Evolutionary conservation across 2,797 vertebrate species (phyloP).

Genomic region (Chelmon rostratus): DNA sequence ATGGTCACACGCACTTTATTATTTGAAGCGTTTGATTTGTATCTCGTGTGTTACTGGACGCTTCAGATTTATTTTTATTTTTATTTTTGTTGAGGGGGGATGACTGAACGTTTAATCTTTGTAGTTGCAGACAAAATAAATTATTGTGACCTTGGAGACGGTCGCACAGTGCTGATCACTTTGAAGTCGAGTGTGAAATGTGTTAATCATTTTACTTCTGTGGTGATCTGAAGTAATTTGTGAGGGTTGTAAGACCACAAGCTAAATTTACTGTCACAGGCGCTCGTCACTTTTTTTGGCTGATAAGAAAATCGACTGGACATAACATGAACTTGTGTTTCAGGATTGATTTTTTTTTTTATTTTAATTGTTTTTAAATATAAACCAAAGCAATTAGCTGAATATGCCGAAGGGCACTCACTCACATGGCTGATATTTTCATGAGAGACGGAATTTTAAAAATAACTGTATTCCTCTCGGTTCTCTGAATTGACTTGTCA

Average conservation of each 20-base stretch:
- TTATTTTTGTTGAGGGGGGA: too few species aligned
- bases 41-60: neutral
- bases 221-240: conserved; percentile 77
- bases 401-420: neutral
- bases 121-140: conserved; percentile 86
- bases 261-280: conserved; percentile 25
- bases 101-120: conserved; percentile 88
- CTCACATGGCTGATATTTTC: neutral
- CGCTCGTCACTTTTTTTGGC: conserved; percentile 9
- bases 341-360: neutral
- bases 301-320: conserved; percentile 16
- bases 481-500: conserved; percentile 77
- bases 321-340: neutral
- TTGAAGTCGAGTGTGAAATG: conserved; percentile 89
- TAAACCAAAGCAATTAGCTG: neutral
- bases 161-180: conserved; percentile 86
- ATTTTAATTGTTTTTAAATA: neutral
- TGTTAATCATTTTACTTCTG: conserved; percentile 30
- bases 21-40: neutral
- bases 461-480: neutral
- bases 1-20: neutral
- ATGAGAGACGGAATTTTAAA: neutral
- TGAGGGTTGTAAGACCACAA: conserved; percentile 53
- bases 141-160: conserved; percentile 76
- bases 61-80: neutral